phyloP scores from a whole-genome alignment of 2,113 vertebrate genomes.

The Hippoglossus stenolepis region DNA sequence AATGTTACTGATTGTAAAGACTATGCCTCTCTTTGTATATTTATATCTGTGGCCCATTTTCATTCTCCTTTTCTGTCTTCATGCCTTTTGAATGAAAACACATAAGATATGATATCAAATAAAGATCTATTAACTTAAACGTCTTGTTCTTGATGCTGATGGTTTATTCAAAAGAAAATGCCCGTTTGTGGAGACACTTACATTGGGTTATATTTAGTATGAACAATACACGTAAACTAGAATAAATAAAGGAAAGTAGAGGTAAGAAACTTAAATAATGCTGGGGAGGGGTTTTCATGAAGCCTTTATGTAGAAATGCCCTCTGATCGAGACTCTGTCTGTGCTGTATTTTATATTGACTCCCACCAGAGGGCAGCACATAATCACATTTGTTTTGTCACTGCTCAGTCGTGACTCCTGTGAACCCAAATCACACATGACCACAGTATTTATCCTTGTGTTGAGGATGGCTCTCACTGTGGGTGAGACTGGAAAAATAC shows the following conservation, averaged over 20 bases:
- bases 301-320: too few relatives aligned
- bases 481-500: too few relatives aligned
- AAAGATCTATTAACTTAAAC: constrained; percentile 64
- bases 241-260: not conserved
- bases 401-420: not conserved
- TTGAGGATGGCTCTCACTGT: not conserved
- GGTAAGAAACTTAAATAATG: too few relatives aligned
- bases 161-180: too few relatives aligned
- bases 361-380: constrained; percentile 68
- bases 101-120: constrained; percentile 69
- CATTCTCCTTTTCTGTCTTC: constrained; percentile 75
- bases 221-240: not conserved
- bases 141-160: too few relatives aligned
- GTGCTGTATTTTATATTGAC: not conserved
- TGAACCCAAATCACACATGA: not conserved
- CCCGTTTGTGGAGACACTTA: too few relatives aligned
- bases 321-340: too few relatives aligned
- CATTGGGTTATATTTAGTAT: too few relatives aligned
- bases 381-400: not conserved
- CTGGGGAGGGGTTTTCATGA: not conserved
- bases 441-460: not conserved
- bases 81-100: constrained; percentile 74
- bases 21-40: constrained; percentile 76
- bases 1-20: constrained; percentile 73
- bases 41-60: constrained; percentile 70